Percentiles rank a stretch among this genome's conserved stretches.
These are phyloP conservation scores for Pyrochroa serraticornis DNA, from an alignment of 2,888 invertebrate species.

Conservation along the genomic window DNA sequence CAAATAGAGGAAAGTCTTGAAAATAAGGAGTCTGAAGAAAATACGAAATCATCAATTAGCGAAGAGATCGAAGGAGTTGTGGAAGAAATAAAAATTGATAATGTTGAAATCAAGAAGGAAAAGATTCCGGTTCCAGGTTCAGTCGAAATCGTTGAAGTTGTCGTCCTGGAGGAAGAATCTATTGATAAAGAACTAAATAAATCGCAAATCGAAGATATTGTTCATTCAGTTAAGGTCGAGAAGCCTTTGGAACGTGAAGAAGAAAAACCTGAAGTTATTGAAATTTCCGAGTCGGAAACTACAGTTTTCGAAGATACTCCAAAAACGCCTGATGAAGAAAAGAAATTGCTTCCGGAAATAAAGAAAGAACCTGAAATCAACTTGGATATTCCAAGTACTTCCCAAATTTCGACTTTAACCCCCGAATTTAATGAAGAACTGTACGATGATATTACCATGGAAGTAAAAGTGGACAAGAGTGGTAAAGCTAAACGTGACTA, in stretches of 20 bases:
- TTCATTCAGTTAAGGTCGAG: conserved; percentile 45
- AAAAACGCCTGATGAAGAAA: conserved; percentile 8
- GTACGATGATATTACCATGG: conserved; percentile 66
- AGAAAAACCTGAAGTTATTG: conserved; percentile 21
- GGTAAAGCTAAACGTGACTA: conserved; percentile 69
- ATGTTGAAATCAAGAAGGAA: conserved; percentile 36
- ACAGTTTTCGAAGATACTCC: conserved; percentile 16
- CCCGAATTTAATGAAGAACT: conserved; percentile 49
- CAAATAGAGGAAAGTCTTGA: neutral
- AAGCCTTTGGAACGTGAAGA: conserved; percentile 31
- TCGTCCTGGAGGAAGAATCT: conserved; percentile 55
- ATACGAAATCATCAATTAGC: conserved; percentile 20
- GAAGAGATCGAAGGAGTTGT: conserved; percentile 5
- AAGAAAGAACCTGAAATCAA: conserved; percentile 34
- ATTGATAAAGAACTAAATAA: conserved; percentile 52
- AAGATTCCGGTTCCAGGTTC: conserved; percentile 42
- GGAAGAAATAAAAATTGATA: conserved; percentile 39
- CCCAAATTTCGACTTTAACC: conserved; percentile 29
- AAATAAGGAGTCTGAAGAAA: conserved; percentile 37
- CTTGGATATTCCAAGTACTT: conserved; percentile 39
- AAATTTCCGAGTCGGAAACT: conserved; percentile 29
- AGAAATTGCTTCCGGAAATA: conserved; percentile 1
- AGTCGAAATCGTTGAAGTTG: conserved; percentile 57
- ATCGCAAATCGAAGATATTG: conserved; percentile 51
- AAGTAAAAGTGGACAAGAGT: conserved; percentile 67